Evolutionary conservation across 2,797 vertebrate genomes (phyloP), one percentile per base, ranked within the genome.

Genomic region (Channa striata): DNA sequence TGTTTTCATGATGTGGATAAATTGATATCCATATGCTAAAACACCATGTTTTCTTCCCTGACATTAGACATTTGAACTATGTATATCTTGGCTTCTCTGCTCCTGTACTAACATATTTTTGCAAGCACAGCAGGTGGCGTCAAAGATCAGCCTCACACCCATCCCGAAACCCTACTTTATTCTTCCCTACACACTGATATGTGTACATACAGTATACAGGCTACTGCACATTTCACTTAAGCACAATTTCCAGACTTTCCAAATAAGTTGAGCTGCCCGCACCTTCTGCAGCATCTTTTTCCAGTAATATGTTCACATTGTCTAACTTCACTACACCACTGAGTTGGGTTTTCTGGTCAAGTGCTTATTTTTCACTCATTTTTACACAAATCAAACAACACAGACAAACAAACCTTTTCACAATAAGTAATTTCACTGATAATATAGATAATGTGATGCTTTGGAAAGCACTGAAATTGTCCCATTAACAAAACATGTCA

Each of bases 311-410:
- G 13, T 11, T 21, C 25, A 44, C 30, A 23, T 42, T 42, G 11
- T 0, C 14, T 37, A n/a, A n/a, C 23, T 23, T 12, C 4, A 46
- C 11, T 14, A 54, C 13, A 17, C 40, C 8, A 20, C 17, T 21
- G 25, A 21, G 21, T 36, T 20, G 1, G 6, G 11, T 13, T 23
- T 40, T 8, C 23, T 21, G 20, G 39, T 30, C 34, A 7, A 37
- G 48, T 62, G 20, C 57, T 25, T 12, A 1, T 6, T 40, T 12
- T 17, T 39, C 33, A 53, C 43, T 17, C 11, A 5, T 13, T 53
- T n/a, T 61, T 12, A 63, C 11, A 43, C 20, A 42, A 50, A 61
- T 53, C 54, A 63, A 62, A 65, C 19, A 65, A 20, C 58, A 68
- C 25, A 30, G 25, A 30, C 25, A 54, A 7, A 62, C 12, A 67